Conservation (phyloP, 2,113 vertebrate genomes). For the Naja naja region DNA sequence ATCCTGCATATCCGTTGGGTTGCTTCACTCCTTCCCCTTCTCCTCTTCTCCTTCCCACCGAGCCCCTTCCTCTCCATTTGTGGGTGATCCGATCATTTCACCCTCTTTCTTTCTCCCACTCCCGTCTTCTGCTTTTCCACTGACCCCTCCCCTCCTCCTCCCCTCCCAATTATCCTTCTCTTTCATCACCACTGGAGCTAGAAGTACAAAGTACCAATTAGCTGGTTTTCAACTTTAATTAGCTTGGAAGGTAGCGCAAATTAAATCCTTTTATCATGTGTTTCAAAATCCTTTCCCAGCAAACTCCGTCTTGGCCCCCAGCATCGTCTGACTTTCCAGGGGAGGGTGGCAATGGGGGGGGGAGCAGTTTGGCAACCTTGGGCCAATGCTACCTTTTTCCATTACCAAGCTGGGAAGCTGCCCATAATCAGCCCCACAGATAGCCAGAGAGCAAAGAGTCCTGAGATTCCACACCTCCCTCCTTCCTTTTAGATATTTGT, state of each 20-base stretch:
- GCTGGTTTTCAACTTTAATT: conserved; percentile 75
- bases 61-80: background rate
- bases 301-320: background rate
- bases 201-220: conserved; percentile 72
- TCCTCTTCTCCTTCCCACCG: too few relatives aligned
- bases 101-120: conserved; percentile 25
- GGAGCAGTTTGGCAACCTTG: background rate
- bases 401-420: background rate
- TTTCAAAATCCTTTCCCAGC: conserved; percentile 64
- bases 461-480: background rate
- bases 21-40: background rate
- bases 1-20: background rate
- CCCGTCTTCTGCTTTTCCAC: background rate
- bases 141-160: conserved; percentile 39
- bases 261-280: conserved; percentile 70
- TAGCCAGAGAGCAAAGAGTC: background rate
- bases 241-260: conserved; percentile 72
- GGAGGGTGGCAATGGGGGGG: background rate
- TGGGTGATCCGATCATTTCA: background rate
- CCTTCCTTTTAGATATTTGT: fast-evolving
- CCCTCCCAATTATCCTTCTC: conserved; percentile 63
- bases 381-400: conserved; percentile 13
- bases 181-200: conserved; percentile 62
- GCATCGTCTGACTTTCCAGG: conserved; percentile 41
- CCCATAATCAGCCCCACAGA: background rate